Conservation (phyloP, 1,140 invertebrate genomes). For the Formica exsecta region DNA sequence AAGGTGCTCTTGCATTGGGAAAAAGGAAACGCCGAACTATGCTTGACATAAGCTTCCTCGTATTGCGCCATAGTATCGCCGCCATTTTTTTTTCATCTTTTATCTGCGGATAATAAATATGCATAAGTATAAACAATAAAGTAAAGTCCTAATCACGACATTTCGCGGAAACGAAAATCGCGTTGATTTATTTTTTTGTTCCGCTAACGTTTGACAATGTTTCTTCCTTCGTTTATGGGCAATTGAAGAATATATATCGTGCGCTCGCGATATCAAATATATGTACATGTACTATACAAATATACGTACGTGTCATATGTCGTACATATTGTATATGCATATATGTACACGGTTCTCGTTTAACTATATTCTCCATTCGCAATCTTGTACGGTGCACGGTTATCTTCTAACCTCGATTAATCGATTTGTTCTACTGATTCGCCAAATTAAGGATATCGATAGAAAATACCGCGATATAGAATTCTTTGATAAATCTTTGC, state of each 20-base stretch:
- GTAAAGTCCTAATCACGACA: not conserved
- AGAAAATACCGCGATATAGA: not conserved
- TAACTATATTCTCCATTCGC: slow-evolving; percentile 21
- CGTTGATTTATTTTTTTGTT: slow-evolving; percentile 2
- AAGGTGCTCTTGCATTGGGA: slow-evolving; percentile 72
- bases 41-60: slow-evolving; percentile 65
- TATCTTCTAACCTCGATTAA: slow-evolving; percentile 24
- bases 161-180: slow-evolving; percentile 5
- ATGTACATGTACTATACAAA: slow-evolving; percentile 60
- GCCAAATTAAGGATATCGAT: not conserved
- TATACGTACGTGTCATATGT: slow-evolving; percentile 45
- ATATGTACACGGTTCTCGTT: slow-evolving; percentile 43
- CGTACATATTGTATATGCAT: slow-evolving; percentile 39
- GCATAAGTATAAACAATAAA: slow-evolving; percentile 26
- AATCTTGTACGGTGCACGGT: slow-evolving; percentile 23
- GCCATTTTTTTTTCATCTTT: slow-evolving; percentile 7
- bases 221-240: not conserved
- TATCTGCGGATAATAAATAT: slow-evolving; percentile 26
- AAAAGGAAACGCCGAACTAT: slow-evolving; percentile 68
- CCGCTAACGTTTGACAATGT: not conserved
- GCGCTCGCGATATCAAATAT: slow-evolving; percentile 52
- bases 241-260: slow-evolving; percentile 17
- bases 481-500: not conserved
- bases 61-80: slow-evolving; percentile 59
- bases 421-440: slow-evolving; percentile 36